phyloP scores from a whole-genome alignment of 2,113 vertebrate species.

The Probosciger aterrimus region DNA sequence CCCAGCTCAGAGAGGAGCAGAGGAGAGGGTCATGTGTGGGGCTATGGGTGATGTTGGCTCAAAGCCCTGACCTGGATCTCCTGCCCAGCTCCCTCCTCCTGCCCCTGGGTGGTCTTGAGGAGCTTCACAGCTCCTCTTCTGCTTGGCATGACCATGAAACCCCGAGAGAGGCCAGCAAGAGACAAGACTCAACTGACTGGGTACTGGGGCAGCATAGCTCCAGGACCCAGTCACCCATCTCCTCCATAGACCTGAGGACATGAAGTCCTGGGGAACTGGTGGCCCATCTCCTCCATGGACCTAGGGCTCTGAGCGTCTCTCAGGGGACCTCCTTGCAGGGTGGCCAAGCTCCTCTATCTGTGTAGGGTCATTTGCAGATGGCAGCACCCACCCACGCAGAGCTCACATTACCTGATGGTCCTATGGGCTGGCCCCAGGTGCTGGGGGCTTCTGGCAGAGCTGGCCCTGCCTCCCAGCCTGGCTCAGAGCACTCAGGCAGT shows the following conservation, averaged over 20 bases:
- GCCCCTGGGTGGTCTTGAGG: background rate
- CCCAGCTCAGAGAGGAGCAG: background rate
- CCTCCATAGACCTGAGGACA: background rate
- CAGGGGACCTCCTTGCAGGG: fast-evolving
- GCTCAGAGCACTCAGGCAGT: background rate
- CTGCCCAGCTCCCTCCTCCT: background rate
- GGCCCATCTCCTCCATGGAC: background rate
- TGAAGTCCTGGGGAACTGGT: background rate
- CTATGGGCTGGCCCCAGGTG: fast-evolving
- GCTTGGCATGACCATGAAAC: background rate
- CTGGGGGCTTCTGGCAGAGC: background rate
- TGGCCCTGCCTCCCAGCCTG: background rate
- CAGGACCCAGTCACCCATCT: fast-evolving
- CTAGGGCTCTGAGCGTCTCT: background rate
- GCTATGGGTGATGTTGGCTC: background rate
- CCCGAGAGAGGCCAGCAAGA: fast-evolving
- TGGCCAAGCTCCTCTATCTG: background rate
- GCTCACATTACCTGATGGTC: background rate
- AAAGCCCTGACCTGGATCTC: background rate
- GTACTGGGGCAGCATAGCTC: background rate
- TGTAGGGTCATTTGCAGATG: background rate
- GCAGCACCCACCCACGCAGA: background rate
- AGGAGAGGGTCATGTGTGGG: fast-evolving
- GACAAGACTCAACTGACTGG: background rate
- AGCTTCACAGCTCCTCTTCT: background rate